Percentiles rank a stretch among this genome's conserved stretches.
Evolutionary conservation across 2,888 invertebrate species (phyloP).

Genomic region (Thecocarcelia acutangulata): DNA sequence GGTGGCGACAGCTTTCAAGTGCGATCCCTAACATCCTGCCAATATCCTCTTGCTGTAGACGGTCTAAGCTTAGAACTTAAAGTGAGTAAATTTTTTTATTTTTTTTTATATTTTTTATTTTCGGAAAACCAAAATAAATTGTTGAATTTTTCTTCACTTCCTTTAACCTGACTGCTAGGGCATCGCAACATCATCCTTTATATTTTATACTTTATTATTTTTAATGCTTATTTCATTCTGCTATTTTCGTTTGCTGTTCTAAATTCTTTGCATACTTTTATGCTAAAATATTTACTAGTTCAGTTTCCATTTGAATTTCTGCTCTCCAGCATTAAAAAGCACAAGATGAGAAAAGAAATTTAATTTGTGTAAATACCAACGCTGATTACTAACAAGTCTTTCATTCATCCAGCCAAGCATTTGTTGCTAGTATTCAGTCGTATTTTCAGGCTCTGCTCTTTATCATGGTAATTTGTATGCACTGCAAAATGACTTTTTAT

Average conservation of each 20-base stretch:
- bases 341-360: conserved; percentile 43
- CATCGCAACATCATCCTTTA: conserved; percentile 1
- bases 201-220: background rate
- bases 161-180: background rate
- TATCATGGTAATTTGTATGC: conserved; percentile 53
- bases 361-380: conserved; percentile 59
- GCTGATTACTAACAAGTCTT: conserved; percentile 64
- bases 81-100: no score
- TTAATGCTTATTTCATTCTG: conserved; percentile 12
- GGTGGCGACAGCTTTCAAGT: no score
- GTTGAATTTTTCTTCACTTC: background rate
- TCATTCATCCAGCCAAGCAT: conserved; percentile 19
- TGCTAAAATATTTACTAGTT: conserved; percentile 17
- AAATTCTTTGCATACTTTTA: conserved; percentile 38
- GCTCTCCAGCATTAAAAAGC: background rate
- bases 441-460: conserved; percentile 26
- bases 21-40: no score
- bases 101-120: background rate
- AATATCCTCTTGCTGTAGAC: no score
- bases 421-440: background rate
- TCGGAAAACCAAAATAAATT: background rate
- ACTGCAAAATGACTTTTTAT: conserved; percentile 45
- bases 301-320: conserved; percentile 26
- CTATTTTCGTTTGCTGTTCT: background rate
- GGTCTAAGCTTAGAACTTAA: no score